Evolutionary conservation across 92 coral and sea anemone genomes (phyloP), one percentile per base, ranked within the genome.

Genomic region (Phenganax marumi): DNA sequence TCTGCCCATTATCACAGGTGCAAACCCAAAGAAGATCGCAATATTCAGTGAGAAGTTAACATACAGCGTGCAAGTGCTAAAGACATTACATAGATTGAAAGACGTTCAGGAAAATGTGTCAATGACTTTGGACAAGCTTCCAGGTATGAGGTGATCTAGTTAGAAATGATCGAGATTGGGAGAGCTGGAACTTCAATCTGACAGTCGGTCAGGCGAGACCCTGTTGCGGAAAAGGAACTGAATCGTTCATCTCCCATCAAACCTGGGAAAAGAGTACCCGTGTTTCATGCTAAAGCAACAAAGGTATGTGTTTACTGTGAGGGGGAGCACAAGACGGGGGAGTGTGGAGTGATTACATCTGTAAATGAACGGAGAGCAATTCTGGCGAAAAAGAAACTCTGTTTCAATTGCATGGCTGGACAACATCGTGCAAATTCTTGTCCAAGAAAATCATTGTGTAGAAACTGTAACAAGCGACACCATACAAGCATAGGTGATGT

Each of bases 401-500:
- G 79, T 50, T 73, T 73, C 39, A 73, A 73, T 21, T 73, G 79
- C 47, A 61, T 61, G 1, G 19, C 79, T 0, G 79, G 79, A 11
- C 50, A 52, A 19, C 79, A 73, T 50, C 52, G 61, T 17, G 79
- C 79, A n/a, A 33, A 25, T 12, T 22, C 6, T 4, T 49, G 79
- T 19, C 62, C 79, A 13, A 51, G 79, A 22, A 73, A 73, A 73
- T 21, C 25, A 6, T 21, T 61, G 19, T 50, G 61, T 6, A 58
- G 52, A 48, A 47, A 50, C 5, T 49, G 79, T 48, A 19, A 51
- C 16, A 73, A 19, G 54, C n/a, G 54, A 19, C 61, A 73, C 61
- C 79, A 73, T 61, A 73, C 79, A 19, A 50, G 61, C 79, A 49
- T 73, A 21, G 50, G 79, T 33, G 79, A 73, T n/a, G 9, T 1